These are phyloP conservation scores for Pagrus major DNA, from an alignment of 2,113 vertebrate genomes.

Conservation along the genomic window DNA sequence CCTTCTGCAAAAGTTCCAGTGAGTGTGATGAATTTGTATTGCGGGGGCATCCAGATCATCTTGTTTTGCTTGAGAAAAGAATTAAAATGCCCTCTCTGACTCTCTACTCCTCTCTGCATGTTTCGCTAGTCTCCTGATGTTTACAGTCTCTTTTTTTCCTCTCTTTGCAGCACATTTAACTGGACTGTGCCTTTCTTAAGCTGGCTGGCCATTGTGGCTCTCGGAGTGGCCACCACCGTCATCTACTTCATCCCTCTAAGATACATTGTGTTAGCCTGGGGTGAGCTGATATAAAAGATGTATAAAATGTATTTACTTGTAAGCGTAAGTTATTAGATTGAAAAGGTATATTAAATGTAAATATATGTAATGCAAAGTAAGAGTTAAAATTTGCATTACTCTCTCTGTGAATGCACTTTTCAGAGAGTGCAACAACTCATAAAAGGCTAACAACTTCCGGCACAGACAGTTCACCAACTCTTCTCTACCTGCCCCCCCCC, in stretches of 20 bases:
- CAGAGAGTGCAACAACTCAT: neutral
- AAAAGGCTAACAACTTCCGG: neutral
- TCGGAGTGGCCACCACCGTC: conserved; percentile 88
- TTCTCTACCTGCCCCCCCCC: neutral
- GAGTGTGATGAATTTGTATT: conserved; percentile 31
- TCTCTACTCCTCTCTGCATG: neutral
- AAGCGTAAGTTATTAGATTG: neutral
- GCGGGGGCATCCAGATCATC: conserved; percentile 1
- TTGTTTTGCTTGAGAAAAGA: conserved; percentile 21
- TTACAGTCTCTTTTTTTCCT: conserved; percentile 13
- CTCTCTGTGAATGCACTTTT: no score
- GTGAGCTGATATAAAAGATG: conserved; percentile 83
- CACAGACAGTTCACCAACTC: neutral
- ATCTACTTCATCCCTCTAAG: conserved; percentile 96
- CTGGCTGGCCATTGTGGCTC: conserved; percentile 93
- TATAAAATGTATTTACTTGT: neutral
- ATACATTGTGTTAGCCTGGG: conserved; percentile 97
- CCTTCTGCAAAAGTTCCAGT: conserved; percentile 6
- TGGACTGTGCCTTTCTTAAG: conserved; percentile 99
- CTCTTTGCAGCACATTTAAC: conserved; percentile 92
- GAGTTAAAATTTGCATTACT: no score
- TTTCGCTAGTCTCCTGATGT: neutral
- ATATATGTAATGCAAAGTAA: no score
- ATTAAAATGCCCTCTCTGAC: conserved; percentile 29
- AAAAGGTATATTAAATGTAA: neutral